phyloP scores from a whole-genome alignment of 2,113 vertebrate genomes.

The Emberiza fucata region DNA sequence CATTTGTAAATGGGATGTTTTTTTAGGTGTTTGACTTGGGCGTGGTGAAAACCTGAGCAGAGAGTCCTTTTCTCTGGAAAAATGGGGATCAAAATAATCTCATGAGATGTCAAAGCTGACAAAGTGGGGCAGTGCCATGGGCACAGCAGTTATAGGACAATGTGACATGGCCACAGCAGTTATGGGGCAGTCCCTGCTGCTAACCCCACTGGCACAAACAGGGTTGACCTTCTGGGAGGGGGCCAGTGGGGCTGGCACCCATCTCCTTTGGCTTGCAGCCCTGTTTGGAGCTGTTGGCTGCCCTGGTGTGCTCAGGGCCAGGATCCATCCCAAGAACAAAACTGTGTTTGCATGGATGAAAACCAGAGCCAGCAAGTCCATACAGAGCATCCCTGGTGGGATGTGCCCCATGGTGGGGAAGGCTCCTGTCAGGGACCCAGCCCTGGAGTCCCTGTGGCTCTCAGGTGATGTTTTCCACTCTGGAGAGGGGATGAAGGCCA shows the following conservation, averaged over 20 bases:
- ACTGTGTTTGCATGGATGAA: not conserved
- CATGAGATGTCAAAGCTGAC: not conserved
- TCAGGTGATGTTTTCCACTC: not conserved
- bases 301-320: not conserved
- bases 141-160: too few relatives aligned
- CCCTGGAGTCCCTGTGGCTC: not conserved
- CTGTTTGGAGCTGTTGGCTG: not conserved
- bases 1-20: not conserved
- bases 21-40: not conserved
- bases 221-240: not conserved
- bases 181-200: not conserved
- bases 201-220: accelerated
- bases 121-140: not conserved
- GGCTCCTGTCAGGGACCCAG: accelerated
- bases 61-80: not conserved
- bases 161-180: too few relatives aligned
- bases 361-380: not conserved
- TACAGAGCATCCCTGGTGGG: not conserved
- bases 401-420: not conserved
- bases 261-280: not conserved
- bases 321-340: not conserved
- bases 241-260: not conserved
- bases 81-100: not conserved
- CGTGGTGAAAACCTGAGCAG: not conserved
- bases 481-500: not conserved